Percentiles rank a stretch among this genome's conserved stretches.
Evolutionary conservation across 2,888 invertebrate species (phyloP).

Genomic region (Elmis aenea): DNA sequence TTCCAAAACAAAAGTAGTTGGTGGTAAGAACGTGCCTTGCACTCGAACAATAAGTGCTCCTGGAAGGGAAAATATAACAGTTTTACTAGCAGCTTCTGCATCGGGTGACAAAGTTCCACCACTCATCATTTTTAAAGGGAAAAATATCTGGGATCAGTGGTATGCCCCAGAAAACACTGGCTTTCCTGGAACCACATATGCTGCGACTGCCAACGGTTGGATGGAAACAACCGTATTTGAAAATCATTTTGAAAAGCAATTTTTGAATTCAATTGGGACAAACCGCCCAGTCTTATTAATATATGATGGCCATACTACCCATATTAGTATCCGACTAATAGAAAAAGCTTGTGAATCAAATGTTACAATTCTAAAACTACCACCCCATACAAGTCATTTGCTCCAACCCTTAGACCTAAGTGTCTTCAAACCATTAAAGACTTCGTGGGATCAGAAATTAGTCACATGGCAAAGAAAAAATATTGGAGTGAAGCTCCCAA

Average conservation of each 20-base stretch:
- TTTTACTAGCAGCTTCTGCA: too few species aligned
- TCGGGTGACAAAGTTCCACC: constrained; percentile 33
- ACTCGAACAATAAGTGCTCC: too few species aligned
- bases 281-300: constrained; percentile 28
- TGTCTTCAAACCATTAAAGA: constrained; percentile 27
- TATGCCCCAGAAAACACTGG: constrained; percentile 25
- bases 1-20: constrained; percentile 16
- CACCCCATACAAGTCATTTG: constrained; percentile 26
- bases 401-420: constrained; percentile 29
- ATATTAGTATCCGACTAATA: constrained; percentile 10
- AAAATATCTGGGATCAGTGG: constrained; percentile 39
- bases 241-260: constrained; percentile 27
- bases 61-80: too few species aligned
- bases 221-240: too few species aligned
- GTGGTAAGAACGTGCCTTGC: too few species aligned
- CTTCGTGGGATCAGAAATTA: constrained; percentile 15
- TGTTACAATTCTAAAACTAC: constrained; percentile 26
- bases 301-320: too few species aligned
- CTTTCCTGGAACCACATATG: constrained; percentile 29
- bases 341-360: constrained; percentile 16
- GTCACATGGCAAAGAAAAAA: constrained; percentile 18
- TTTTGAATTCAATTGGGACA: constrained; percentile 18
- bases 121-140: constrained; percentile 36
- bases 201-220: constrained; percentile 34
- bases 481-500: constrained; percentile 16